These are phyloP conservation scores for Hepsetus odoe DNA, from an alignment of 2,113 vertebrate species.

Conservation along the genomic window DNA sequence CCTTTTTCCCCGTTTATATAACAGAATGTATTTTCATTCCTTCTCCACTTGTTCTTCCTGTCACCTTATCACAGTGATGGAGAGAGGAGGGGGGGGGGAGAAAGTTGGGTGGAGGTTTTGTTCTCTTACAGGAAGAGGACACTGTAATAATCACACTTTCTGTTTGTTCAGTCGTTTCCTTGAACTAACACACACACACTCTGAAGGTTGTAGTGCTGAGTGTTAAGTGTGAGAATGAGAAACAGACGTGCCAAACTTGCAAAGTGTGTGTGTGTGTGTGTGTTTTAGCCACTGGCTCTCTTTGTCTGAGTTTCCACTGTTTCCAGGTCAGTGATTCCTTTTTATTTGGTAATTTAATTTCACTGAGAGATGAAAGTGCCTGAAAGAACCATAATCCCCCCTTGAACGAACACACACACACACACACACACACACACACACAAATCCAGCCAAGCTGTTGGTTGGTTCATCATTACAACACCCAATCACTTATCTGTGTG, in stretches of 20 bases:
- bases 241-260: neutral
- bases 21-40: neutral
- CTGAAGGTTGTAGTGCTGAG: neutral
- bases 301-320: slow-evolving; percentile 15
- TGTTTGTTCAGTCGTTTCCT: slow-evolving; percentile 56
- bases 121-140: slow-evolving; percentile 40
- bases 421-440: slow-evolving; percentile 25
- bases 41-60: neutral
- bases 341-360: slow-evolving; percentile 46
- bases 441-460: no score
- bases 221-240: neutral
- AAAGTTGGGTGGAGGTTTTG: slow-evolving; percentile 16
- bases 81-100: neutral
- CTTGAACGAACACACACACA: neutral
- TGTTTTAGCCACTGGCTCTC: slow-evolving; percentile 23
- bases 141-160: slow-evolving; percentile 36
- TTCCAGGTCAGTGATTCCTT: slow-evolving; percentile 55
- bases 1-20: neutral
- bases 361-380: slow-evolving; percentile 28
- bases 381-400: slow-evolving; percentile 23
- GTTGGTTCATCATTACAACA: no score
- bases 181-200: neutral
- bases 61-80: neutral
- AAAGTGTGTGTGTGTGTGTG: slow-evolving; percentile 3
- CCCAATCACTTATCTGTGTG: no score